Conservation (phyloP, 2,797 vertebrate genomes). For the Microhierax caerulescens region DNA sequence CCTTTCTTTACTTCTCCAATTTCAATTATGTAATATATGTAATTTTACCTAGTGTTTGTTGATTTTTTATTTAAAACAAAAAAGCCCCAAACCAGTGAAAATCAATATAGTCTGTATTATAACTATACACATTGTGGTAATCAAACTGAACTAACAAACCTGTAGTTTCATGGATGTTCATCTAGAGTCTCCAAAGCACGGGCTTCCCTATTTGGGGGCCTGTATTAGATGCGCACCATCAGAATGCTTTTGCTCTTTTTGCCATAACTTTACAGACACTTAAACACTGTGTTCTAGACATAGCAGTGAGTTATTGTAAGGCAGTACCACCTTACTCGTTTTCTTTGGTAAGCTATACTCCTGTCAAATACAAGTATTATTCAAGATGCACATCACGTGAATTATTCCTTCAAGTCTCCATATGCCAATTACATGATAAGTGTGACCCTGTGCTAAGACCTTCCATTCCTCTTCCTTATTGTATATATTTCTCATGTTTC, state of each 20-base stretch:
- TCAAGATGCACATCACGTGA: neutral
- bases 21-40: neutral
- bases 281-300: neutral
- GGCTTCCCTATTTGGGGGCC: neutral
- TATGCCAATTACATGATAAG: neutral
- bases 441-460: neutral
- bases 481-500: neutral
- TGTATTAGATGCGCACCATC: neutral
- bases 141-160: neutral
- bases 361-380: neutral
- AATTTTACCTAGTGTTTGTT: neutral
- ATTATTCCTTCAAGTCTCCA: neutral
- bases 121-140: neutral
- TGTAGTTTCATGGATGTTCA: neutral
- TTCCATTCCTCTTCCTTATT: neutral
- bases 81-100: neutral
- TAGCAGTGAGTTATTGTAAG: neutral
- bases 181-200: neutral
- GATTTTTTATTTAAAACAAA: neutral
- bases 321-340: neutral
- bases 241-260: neutral
- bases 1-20: neutral
- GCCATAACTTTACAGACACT: neutral
- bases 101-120: neutral
- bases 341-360: neutral